phyloP scores from a whole-genome alignment of 2,113 vertebrate genomes.

The Anolis sagrei region DNA sequence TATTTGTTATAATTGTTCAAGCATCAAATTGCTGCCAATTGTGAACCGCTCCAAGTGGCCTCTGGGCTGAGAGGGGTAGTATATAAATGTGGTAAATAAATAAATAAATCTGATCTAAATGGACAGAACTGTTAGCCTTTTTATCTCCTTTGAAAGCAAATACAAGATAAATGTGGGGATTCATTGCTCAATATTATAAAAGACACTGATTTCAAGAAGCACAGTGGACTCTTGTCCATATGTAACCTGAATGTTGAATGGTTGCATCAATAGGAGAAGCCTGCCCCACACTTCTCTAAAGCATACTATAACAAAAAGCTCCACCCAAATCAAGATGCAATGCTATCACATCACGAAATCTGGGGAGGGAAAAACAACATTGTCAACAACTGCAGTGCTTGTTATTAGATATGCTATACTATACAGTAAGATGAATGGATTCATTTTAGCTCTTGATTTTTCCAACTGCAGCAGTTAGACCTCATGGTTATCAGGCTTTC shows the following conservation, averaged over 20 bases:
- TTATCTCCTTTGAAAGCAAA: background rate
- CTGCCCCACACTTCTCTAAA: background rate
- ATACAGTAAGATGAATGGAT: background rate
- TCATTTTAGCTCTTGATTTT: background rate
- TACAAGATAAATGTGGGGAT: background rate
- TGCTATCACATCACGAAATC: background rate
- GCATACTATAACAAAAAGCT: background rate
- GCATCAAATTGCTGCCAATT: too few species aligned
- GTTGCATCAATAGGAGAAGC: background rate
- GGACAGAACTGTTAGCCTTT: background rate
- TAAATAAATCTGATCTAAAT: too few species aligned
- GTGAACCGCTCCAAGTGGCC: too few species aligned
- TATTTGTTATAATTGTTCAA: too few species aligned
- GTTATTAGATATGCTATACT: background rate
- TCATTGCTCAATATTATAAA: background rate
- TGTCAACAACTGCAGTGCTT: background rate
- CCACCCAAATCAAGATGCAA: background rate
- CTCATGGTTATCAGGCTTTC: background rate
- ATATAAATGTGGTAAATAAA: too few species aligned
- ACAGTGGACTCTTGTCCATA: background rate
- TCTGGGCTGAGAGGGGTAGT: too few species aligned
- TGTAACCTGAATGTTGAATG: background rate
- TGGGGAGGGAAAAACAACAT: background rate
- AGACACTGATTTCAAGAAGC: background rate
- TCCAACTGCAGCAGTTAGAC: background rate